Conservation (phyloP, 2,113 vertebrate species). For the Electrona antarctica region DNA sequence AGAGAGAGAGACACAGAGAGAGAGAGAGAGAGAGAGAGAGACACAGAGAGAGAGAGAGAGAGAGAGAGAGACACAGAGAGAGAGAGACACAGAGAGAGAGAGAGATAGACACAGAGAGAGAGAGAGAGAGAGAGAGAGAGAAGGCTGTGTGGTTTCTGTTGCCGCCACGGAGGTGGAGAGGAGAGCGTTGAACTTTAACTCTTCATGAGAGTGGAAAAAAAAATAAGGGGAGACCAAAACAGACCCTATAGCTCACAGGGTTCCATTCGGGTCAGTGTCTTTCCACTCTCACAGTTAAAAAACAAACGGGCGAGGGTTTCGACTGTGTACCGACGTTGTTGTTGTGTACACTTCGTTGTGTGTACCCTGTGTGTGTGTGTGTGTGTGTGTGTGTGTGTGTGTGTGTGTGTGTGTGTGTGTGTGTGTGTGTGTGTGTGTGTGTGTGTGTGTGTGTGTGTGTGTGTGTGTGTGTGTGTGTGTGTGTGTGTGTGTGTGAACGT, state of each 20-base stretch:
- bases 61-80: too few relatives aligned
- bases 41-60: slow-evolving; percentile 13
- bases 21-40: slow-evolving; percentile 12
- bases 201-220: background rate
- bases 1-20: slow-evolving; percentile 29
- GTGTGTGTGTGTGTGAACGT: slow-evolving; percentile 43
- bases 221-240: background rate
- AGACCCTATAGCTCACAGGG: too few relatives aligned
- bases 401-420: slow-evolving; percentile 14
- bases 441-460: slow-evolving; percentile 16
- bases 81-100: slow-evolving; percentile 7
- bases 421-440: slow-evolving; percentile 34
- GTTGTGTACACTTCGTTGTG: background rate
- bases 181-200: background rate
- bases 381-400: slow-evolving; percentile 32
- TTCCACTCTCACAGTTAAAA: background rate
- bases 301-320: slow-evolving; percentile 19
- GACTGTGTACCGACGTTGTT: background rate
- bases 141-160: slow-evolving; percentile 26
- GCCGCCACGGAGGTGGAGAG: slow-evolving; percentile 13
- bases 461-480: slow-evolving; percentile 3
- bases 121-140: slow-evolving; percentile 35
- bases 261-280: too few relatives aligned
- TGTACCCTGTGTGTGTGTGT: slow-evolving; percentile 26
- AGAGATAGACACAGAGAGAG: background rate